Evolutionary conservation across 2,113 vertebrate species (phyloP).

Genomic region (Amazona vittata): DNA sequence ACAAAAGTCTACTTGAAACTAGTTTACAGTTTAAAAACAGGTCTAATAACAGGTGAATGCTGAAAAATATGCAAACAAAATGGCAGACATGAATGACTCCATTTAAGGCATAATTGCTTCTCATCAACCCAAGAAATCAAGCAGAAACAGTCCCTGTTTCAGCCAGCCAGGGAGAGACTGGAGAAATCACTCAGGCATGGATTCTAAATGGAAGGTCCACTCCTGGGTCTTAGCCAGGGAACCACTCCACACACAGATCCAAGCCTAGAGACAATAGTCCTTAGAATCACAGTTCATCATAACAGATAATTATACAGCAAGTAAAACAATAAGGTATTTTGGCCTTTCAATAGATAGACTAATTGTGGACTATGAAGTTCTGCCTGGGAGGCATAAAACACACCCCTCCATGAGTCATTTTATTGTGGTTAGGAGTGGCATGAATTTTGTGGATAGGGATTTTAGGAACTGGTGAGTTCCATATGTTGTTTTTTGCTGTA

Average conservation of each 20-base stretch:
- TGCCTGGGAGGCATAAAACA: constrained; percentile 79
- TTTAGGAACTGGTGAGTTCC: constrained; percentile 76
- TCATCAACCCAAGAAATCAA: constrained; percentile 88
- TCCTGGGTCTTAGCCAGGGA: constrained; percentile 77
- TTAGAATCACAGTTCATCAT: constrained; percentile 84
- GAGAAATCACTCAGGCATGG: constrained; percentile 83
- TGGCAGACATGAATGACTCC: constrained; percentile 87
- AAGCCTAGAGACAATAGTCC: constrained; percentile 76
- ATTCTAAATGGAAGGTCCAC: constrained; percentile 82
- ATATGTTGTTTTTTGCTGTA: constrained; percentile 73
- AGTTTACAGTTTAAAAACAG: constrained; percentile 83
- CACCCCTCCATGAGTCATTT: constrained; percentile 71
- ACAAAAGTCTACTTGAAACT: constrained; percentile 84
- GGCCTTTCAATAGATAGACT: constrained; percentile 80
- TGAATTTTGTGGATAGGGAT: constrained; percentile 76
- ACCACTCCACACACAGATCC: constrained; percentile 76
- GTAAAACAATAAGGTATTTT: constrained; percentile 81
- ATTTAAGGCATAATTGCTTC: constrained; percentile 86
- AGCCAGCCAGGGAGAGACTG: constrained; percentile 73
- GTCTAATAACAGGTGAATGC: constrained; percentile 86
- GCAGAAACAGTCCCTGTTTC: constrained; percentile 84
- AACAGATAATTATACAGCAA: constrained; percentile 84
- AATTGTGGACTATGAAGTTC: constrained; percentile 78
- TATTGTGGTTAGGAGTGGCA: constrained; percentile 70
- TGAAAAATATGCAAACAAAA: constrained; percentile 88